Percentiles rank a stretch among this genome's conserved stretches.
Evolutionary conservation across 2,888 invertebrate genomes (phyloP).

Genomic region (Epinotia bilunana): DNA sequence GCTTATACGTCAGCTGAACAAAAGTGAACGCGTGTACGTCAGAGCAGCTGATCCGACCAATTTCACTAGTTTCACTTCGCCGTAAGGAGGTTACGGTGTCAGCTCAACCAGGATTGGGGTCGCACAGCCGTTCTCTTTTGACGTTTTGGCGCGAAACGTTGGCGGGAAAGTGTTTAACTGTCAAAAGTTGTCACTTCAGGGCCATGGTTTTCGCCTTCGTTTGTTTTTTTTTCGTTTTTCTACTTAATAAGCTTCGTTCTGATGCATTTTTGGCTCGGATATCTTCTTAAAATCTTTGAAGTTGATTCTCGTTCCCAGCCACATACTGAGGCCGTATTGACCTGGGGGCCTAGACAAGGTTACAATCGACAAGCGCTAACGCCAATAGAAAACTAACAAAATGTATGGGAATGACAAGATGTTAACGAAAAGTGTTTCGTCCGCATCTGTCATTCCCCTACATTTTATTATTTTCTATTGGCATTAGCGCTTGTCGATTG

Average conservation of each 20-base stretch:
- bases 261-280: no score
- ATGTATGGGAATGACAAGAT: no score
- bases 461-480: no score
- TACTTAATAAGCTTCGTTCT: neutral
- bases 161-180: conserved; percentile 33
- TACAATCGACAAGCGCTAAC: no score
- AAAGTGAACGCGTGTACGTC: conserved; percentile 36
- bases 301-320: no score
- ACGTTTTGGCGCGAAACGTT: conserved; percentile 44
- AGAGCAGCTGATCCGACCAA: conserved; percentile 28
- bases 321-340: no score
- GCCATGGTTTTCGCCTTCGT: neutral
- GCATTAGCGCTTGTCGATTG: no score
- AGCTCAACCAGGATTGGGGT: conserved; percentile 29
- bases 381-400: no score
- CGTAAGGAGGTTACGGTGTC: conserved; percentile 42
- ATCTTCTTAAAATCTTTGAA: no score
- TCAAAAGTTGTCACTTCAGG: conserved; percentile 16
- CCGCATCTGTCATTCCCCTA: no score
- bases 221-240: neutral
- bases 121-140: conserved; percentile 38
- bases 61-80: conserved; percentile 40
- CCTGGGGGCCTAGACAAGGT: no score
- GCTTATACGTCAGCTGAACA: conserved; percentile 22
- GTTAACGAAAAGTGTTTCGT: no score